A percentile compares a stretch with the other conserved stretches of the same genome.
These are phyloP conservation scores for Cynocephalus volans DNA, from an alignment of 2,113 vertebrate genomes.

Conservation along the genomic window DNA sequence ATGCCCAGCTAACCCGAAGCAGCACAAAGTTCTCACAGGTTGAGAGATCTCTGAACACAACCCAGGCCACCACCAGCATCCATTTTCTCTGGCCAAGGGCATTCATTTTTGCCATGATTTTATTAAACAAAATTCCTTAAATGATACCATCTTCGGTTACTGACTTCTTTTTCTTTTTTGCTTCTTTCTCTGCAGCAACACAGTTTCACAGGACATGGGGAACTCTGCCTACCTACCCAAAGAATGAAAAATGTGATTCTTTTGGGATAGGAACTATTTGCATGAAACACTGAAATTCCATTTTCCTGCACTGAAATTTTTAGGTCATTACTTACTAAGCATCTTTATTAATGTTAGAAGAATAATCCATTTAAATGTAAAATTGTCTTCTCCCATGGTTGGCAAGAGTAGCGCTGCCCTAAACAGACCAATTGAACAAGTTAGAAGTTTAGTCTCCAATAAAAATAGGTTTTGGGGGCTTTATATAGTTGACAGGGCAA, in stretches of 20 bases:
- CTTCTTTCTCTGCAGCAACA: not conserved
- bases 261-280: constrained; percentile 7
- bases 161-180: not conserved
- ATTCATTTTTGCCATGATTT: not conserved
- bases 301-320: constrained; percentile 55
- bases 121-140: not conserved
- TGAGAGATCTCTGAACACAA: not conserved
- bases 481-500: not conserved
- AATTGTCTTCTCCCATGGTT: no score
- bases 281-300: constrained; percentile 34
- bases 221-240: constrained; percentile 42
- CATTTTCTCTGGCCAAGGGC: not conserved
- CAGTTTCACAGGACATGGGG: not conserved
- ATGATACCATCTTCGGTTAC: not conserved
- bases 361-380: no score
- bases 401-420: not conserved
- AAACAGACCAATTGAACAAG: not conserved
- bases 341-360: not conserved
- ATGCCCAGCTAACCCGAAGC: not conserved
- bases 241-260: constrained; percentile 21
- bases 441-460: constrained; percentile 37
- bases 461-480: not conserved
- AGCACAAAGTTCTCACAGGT: not conserved
- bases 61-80: no score
- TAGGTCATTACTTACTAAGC: constrained; percentile 66